Evolutionary conservation across 2,888 invertebrate genomes (phyloP).

Genomic region (Peribatodes rhomboidaria): DNA sequence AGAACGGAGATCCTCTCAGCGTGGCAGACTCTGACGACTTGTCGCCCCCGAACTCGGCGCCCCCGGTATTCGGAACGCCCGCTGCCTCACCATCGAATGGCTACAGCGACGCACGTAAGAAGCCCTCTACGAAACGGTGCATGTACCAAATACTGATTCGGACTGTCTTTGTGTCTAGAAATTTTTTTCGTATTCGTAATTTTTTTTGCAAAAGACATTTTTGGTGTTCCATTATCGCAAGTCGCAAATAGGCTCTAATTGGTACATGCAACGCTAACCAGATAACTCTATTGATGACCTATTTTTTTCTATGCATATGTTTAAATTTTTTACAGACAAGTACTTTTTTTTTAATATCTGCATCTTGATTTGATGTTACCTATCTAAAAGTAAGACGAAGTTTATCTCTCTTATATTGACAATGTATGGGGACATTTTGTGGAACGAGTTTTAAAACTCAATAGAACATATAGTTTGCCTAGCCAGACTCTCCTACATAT

Average conservation of each 20-base stretch:
- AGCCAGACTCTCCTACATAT: too few species aligned
- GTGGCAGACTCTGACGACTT: constrained; percentile 85
- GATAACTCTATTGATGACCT: not conserved
- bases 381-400: not conserved
- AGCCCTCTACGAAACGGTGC: not conserved
- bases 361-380: constrained; percentile 1
- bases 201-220: not conserved
- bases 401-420: not conserved
- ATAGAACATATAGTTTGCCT: too few species aligned
- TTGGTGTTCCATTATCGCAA: not conserved
- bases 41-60: constrained; percentile 91
- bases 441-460: too few species aligned
- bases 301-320: too few species aligned
- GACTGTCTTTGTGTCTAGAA: not conserved
- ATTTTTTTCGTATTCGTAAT: too few species aligned
- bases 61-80: constrained; percentile 91
- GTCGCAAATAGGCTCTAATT: not conserved
- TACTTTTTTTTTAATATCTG: not conserved
- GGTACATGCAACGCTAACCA: not conserved
- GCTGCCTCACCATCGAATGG: constrained; percentile 82
- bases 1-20: constrained; percentile 89
- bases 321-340: too few species aligned
- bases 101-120: constrained; percentile 73
- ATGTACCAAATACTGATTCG: not conserved
- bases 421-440: too few species aligned